phyloP scores from a whole-genome alignment of 2,797 vertebrate genomes.

The Thunnus albacares region DNA sequence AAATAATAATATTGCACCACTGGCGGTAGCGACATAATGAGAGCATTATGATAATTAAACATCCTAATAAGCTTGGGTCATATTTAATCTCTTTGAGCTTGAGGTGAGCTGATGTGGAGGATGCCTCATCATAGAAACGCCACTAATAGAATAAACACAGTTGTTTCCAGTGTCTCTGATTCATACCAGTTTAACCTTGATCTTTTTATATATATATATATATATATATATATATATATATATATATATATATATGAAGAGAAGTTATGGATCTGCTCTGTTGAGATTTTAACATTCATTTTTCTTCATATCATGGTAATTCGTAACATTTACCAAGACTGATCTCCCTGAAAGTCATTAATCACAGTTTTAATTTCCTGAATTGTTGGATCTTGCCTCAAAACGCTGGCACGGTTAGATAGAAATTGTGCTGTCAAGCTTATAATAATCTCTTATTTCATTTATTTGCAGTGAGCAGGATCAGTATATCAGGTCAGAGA shows the following conservation, averaged over 20 bases:
- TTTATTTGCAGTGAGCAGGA: background rate
- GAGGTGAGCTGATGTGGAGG: constrained; percentile 79
- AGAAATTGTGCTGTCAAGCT: constrained; percentile 3
- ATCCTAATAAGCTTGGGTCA: constrained; percentile 71
- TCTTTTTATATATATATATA: background rate
- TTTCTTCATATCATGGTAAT: background rate
- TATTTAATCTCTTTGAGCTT: constrained; percentile 70
- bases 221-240: no score
- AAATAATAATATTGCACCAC: constrained; percentile 51
- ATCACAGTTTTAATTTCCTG: constrained; percentile 57
- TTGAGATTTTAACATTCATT: background rate
- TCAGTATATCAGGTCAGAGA: background rate
- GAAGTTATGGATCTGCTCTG: background rate
- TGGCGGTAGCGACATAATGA: constrained; percentile 56
- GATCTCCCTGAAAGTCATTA: constrained; percentile 33
- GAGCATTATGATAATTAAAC: constrained; percentile 81
- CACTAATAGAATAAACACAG: constrained; percentile 25
- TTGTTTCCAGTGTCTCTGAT: background rate
- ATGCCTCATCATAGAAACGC: constrained; percentile 48
- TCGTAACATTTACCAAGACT: background rate
- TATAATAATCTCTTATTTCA: constrained; percentile 16
- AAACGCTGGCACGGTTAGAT: constrained; percentile 19
- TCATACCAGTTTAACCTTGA: background rate
- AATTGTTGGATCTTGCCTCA: constrained; percentile 27
- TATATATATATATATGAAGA: background rate